Conservation (phyloP, 1,140 invertebrate genomes). For the Bombus waltoni region DNA sequence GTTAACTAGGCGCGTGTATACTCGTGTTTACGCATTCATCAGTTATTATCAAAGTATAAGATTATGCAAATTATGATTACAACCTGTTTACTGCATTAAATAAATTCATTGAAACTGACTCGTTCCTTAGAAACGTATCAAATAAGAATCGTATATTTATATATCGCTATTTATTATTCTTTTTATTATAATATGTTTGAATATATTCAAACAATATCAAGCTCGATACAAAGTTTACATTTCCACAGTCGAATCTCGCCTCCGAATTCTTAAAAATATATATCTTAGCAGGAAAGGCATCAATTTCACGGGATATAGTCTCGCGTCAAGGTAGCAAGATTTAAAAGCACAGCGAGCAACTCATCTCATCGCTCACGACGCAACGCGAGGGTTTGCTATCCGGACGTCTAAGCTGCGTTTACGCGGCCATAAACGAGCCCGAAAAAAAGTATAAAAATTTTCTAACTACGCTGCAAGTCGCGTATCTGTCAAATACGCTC, state of each 20-base stretch:
- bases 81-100: neutral
- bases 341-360: neutral
- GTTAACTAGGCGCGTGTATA: neutral
- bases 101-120: neutral
- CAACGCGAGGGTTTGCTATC: neutral
- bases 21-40: neutral
- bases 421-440: neutral
- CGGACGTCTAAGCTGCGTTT: neutral
- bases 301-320: neutral
- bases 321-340: neutral
- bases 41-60: neutral
- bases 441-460: neutral
- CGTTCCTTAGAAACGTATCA: neutral
- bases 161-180: no score
- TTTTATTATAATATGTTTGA: no score
- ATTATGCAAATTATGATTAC: neutral
- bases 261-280: neutral
- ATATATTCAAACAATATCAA: neutral
- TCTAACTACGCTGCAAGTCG: neutral
- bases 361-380: no score
- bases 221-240: neutral
- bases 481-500: neutral
- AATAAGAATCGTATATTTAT: neutral
- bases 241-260: neutral
- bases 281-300: neutral